A percentile compares a stretch with the other conserved stretches of the same genome.
phyloP scores from a whole-genome alignment of 2,888 invertebrate species.

The Leistus spinibarbis region DNA sequence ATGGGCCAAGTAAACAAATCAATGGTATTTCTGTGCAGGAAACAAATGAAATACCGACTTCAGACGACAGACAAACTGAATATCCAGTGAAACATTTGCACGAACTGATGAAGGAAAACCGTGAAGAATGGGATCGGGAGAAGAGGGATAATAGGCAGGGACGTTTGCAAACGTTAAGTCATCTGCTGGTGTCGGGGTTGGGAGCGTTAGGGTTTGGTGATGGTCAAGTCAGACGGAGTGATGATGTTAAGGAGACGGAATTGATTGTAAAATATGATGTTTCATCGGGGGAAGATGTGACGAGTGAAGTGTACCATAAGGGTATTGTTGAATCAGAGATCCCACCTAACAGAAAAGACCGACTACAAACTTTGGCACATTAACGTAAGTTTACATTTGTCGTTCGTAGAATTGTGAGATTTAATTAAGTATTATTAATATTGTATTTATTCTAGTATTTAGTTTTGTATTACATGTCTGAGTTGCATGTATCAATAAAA shows the following conservation, averaged over 20 bases:
- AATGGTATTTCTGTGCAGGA: constrained; percentile 59
- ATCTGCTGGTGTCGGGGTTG: constrained; percentile 54
- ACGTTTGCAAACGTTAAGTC: constrained; percentile 53
- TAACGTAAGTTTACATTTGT: constrained; percentile 6
- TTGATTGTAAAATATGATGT: constrained; percentile 65
- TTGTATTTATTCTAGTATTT: constrained; percentile 33
- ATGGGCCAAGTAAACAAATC: constrained; percentile 66
- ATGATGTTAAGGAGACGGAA: constrained; percentile 62
- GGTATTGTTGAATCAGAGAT: constrained; percentile 65
- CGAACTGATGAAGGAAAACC: constrained; percentile 49
- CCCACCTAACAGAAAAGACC: constrained; percentile 45
- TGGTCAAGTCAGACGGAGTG: constrained; percentile 42
- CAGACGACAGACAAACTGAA: constrained; percentile 51
- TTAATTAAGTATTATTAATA: constrained; percentile 24
- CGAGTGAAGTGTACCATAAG: constrained; percentile 64
- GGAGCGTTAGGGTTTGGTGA: constrained; percentile 54
- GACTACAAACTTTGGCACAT: not conserved
- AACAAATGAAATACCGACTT: constrained; percentile 62
- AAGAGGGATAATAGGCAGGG: constrained; percentile 49
- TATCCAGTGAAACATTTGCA: constrained; percentile 66
- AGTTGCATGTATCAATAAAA: not conserved
- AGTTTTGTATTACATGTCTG: constrained; percentile 11
- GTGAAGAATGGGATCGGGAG: constrained; percentile 45
- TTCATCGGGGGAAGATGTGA: constrained; percentile 61
- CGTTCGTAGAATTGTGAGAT: constrained; percentile 19